phyloP scores from a whole-genome alignment of 1,140 invertebrate species.

The Neodiprion lecontei region DNA sequence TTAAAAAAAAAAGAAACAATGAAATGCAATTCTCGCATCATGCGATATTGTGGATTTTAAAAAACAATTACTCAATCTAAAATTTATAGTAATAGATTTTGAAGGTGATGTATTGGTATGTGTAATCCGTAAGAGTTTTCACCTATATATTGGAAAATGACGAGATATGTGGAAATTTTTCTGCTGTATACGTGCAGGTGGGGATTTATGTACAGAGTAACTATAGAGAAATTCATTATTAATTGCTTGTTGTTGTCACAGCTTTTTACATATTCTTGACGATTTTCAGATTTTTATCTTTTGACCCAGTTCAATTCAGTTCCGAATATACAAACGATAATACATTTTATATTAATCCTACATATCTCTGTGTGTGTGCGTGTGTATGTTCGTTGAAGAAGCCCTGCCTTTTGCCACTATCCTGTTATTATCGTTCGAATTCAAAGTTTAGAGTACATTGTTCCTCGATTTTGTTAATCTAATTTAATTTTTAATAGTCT shows the following conservation, averaged over 20 bases:
- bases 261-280: conserved; percentile 41
- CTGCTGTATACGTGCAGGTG: not conserved
- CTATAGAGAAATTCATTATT: conserved; percentile 43
- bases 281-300: conserved; percentile 42
- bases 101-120: not conserved
- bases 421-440: not conserved
- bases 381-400: conserved; percentile 32
- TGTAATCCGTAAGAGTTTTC: no score
- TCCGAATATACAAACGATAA: conserved; percentile 50
- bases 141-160: no score
- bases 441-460: not conserved
- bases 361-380: conserved; percentile 31
- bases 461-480: not conserved
- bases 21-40: not conserved
- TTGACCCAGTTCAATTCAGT: conserved; percentile 42
- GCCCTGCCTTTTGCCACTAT: not conserved
- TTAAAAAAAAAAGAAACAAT: no score
- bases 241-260: conserved; percentile 51
- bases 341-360: conserved; percentile 61
- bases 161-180: conserved; percentile 1
- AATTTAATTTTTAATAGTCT: conserved; percentile 13
- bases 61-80: conserved; percentile 9
- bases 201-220: conserved; percentile 44
- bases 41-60: conserved; percentile 2
- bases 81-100: conserved; percentile 4